Evolutionary conservation across 2,113 vertebrate genomes (phyloP).

Genomic region (Eupsittula cactorum): DNA sequence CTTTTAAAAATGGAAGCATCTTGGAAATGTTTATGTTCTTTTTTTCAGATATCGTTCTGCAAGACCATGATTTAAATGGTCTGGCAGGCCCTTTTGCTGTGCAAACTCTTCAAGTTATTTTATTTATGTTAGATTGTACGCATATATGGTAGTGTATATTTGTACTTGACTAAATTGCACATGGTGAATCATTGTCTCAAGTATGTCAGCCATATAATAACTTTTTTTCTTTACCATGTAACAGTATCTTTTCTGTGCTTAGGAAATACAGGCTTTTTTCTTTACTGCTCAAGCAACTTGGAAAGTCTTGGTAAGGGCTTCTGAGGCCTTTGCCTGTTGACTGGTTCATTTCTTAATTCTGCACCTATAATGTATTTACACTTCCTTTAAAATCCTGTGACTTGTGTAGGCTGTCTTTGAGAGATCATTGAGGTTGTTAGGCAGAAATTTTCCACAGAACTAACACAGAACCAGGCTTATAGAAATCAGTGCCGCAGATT

Average conservation of each 20-base stretch:
- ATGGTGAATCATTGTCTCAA: background rate
- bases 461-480: background rate
- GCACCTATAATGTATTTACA: background rate
- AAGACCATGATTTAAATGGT: background rate
- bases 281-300: background rate
- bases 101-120: background rate
- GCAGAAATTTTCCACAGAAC: background rate
- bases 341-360: background rate
- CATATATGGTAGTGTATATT: fast-evolving
- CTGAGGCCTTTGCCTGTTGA: background rate
- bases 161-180: background rate
- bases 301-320: background rate
- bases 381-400: background rate
- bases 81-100: background rate
- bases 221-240: background rate
- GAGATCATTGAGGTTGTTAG: background rate
- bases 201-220: background rate
- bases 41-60: background rate
- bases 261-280: background rate
- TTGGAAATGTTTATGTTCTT: background rate
- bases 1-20: background rate
- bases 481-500: background rate
- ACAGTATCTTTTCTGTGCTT: background rate
- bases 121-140: background rate
- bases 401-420: background rate